Conservation (phyloP, 1,140 invertebrate species). For the Varroa destructor region DNA sequence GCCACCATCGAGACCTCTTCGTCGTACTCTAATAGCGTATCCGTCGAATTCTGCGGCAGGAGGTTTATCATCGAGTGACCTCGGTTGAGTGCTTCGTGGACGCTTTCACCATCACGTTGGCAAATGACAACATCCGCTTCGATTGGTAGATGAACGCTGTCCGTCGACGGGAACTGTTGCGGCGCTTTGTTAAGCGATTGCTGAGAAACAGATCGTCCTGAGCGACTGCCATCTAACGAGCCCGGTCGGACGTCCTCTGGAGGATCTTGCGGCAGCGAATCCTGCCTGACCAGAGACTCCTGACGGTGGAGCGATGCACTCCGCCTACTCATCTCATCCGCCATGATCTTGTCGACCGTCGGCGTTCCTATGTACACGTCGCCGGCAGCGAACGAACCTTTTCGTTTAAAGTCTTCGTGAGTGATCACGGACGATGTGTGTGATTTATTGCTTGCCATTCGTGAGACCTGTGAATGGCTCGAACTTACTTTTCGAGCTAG, state of each 20-base stretch:
- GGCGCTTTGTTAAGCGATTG: slow-evolving; percentile 13
- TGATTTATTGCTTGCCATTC: slow-evolving; percentile 27
- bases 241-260: not conserved
- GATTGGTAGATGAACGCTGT: slow-evolving; percentile 13
- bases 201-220: slow-evolving; percentile 17
- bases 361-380: slow-evolving; percentile 23
- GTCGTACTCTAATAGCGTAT: not conserved
- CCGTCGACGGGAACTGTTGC: slow-evolving; percentile 4
- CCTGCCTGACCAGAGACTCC: slow-evolving; percentile 4
- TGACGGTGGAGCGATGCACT: slow-evolving; percentile 21
- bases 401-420: slow-evolving; percentile 9
- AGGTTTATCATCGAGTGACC: slow-evolving; percentile 18
- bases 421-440: slow-evolving; percentile 26
- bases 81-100: slow-evolving; percentile 10
- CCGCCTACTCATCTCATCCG: slow-evolving; percentile 18
- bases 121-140: slow-evolving; percentile 24
- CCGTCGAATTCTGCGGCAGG: slow-evolving; percentile 17
- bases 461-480: slow-evolving; percentile 23
- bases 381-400: slow-evolving; percentile 20
- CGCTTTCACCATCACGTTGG: slow-evolving; percentile 2
- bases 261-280: slow-evolving; percentile 12
- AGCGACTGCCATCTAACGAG: slow-evolving; percentile 13
- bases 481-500: slow-evolving; percentile 11
- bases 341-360: slow-evolving; percentile 16
- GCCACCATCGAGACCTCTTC: not conserved